Conservation (phyloP, 2,888 invertebrate genomes). For the Belgica antarctica region DNA sequence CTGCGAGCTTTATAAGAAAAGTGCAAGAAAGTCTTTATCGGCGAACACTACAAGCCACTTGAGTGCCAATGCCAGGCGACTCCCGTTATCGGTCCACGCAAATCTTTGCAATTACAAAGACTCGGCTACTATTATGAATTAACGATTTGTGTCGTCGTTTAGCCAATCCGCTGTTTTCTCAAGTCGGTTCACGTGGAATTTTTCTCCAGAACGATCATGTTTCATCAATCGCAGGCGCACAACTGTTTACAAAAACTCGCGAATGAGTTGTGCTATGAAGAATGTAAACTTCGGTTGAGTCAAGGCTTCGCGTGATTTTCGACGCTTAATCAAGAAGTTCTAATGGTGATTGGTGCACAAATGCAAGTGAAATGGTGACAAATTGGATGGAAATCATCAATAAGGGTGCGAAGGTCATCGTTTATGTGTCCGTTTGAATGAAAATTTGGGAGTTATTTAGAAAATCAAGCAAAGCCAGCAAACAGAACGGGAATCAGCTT, state of each 20-base stretch:
- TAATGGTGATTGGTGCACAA: too few species aligned
- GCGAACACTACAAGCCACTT: not conserved
- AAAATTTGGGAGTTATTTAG: too few species aligned
- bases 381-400: too few species aligned
- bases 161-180: not conserved
- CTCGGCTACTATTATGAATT: not conserved
- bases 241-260: not conserved
- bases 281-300: not conserved
- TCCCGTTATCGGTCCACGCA: too few species aligned
- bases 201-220: not conserved
- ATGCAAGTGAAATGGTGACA: too few species aligned
- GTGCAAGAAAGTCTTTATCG: not conserved
- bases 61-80: not conserved
- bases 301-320: too few species aligned
- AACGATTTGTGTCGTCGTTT: not conserved
- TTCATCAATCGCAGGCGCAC: not conserved
- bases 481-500: too few species aligned
- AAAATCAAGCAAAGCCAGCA: too few species aligned
- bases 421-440: too few species aligned
- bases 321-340: too few species aligned
- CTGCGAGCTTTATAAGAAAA: conserved; percentile 4
- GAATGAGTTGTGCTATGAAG: not conserved
- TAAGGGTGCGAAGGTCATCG: too few species aligned
- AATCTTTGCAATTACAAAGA: not conserved
- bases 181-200: not conserved